Evolutionary conservation across 2,113 vertebrate genomes (phyloP), one percentile per base, ranked within the genome.

Genomic region (Oostethus manadensis): DNA sequence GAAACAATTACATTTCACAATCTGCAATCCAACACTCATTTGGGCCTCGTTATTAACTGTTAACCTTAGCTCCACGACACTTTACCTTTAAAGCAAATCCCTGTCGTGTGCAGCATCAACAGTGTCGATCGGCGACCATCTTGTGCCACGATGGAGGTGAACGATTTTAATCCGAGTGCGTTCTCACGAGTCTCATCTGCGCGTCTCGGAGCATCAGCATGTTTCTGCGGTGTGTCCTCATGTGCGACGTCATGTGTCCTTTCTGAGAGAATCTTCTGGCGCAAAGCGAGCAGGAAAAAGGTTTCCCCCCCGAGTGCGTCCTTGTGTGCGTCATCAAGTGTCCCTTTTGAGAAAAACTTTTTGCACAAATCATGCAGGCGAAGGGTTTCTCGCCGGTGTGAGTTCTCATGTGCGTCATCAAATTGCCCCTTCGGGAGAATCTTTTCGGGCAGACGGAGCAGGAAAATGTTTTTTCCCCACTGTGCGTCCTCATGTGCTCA

Each of bases 351-450:
- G 47, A 49, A 20, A 49, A 49, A 4, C 47, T 49, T 49, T 49
- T 49, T 0, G 18, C 18, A 21, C 47, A 49, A 10, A 22, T 2
- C 10, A 21, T 4, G 47, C 47, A 49, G 20, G 38, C 1, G 11
- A 40, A 40, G 10, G 38, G 38, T 40, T 40, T 40, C 38, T 40
- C 38, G 38, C 38, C 38, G 4, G 38, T 40, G 38, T 40, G 38
- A 40, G 44, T 46, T n/a, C 44, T n/a, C 44, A 46, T 46, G 18
- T 49, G 47, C 51, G 21, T 68, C 73, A 9, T 62, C 57, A 2
- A 70, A 58, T 35, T 72, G 58, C 18, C 13, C 57, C 56, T 66
- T 63, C 46, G 38, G 4, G 17, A 57, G 26, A 69, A 69, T 1
- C 54, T 51, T 1, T 5, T 54, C 1, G 38, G 18, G n/a, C 67